These are phyloP conservation scores for Wiebesia pumilae DNA, from an alignment of 1,140 invertebrate species.

Conservation along the genomic window DNA sequence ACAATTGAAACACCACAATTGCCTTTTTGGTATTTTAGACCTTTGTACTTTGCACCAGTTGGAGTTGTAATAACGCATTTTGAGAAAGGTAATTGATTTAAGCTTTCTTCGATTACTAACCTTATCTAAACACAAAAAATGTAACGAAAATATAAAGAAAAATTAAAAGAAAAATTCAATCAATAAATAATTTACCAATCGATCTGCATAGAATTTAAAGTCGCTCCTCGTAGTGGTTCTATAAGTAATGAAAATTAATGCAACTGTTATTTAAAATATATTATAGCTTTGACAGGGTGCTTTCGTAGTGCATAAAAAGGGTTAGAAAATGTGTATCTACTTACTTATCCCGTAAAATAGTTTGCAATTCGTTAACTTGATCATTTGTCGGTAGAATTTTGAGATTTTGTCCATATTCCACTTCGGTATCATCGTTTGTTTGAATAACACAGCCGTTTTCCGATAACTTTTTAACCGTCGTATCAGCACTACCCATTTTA, in stretches of 20 bases:
- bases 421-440: conserved; percentile 63
- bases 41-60: conserved; percentile 92
- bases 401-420: conserved; percentile 86
- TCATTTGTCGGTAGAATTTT: conserved; percentile 89
- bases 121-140: conserved; percentile 64
- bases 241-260: conserved; percentile 65
- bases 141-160: not conserved
- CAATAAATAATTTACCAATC: conserved; percentile 78
- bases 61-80: conserved; percentile 93
- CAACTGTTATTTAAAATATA: not conserved
- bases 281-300: not conserved
- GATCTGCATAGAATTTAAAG: conserved; percentile 98
- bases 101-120: conserved; percentile 97
- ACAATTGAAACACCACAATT: conserved; percentile 99
- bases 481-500: conserved; percentile 69
- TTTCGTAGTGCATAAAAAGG: not conserved
- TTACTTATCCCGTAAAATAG: conserved; percentile 95
- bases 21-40: conserved; percentile 94
- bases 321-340: conserved; percentile 34
- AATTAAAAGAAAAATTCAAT: not conserved
- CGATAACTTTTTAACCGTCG: conserved; percentile 60
- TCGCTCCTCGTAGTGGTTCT: conserved; percentile 95
- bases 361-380: conserved; percentile 95
- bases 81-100: conserved; percentile 96
- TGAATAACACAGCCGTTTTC: conserved; percentile 55